Evolutionary conservation across 2,888 invertebrate species (phyloP).

Genomic region (Idaea aversata): DNA sequence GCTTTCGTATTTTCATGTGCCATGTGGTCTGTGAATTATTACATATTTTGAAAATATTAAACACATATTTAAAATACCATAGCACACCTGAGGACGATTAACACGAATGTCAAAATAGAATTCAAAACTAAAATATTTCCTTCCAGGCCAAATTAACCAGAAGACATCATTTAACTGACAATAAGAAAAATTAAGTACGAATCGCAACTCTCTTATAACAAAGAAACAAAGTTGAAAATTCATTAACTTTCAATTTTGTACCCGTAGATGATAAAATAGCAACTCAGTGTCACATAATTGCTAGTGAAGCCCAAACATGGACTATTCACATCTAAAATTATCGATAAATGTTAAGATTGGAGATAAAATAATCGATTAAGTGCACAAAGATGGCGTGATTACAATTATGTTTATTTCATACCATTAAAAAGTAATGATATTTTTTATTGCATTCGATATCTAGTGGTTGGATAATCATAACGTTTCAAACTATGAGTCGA

Average conservation of each 20-base stretch:
- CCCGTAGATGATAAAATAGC: conserved; percentile 22
- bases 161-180: conserved; percentile 31
- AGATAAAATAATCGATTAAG: conserved; percentile 24
- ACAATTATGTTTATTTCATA: conserved; percentile 25
- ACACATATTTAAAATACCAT: conserved; percentile 48
- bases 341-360: conserved; percentile 32
- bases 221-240: conserved; percentile 7
- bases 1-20: neutral
- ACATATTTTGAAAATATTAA: neutral
- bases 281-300: conserved; percentile 49
- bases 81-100: conserved; percentile 71
- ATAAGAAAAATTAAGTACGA: conserved; percentile 13
- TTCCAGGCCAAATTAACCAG: conserved; percentile 53
- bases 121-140: conserved; percentile 60
- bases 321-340: conserved; percentile 32
- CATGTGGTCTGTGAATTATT: neutral
- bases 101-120: conserved; percentile 75
- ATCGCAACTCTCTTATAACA: neutral
- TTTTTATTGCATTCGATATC: conserved; percentile 19
- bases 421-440: conserved; percentile 21
- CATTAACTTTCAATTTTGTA: conserved; percentile 4
- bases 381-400: conserved; percentile 11
- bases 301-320: conserved; percentile 47
- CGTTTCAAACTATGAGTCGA: conserved; percentile 9
- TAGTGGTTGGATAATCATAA: conserved; percentile 7